Evolutionary conservation across 2,888 invertebrate species (phyloP), one percentile per base, ranked within the genome.

Genomic region (Stratiomys singularior): DNA sequence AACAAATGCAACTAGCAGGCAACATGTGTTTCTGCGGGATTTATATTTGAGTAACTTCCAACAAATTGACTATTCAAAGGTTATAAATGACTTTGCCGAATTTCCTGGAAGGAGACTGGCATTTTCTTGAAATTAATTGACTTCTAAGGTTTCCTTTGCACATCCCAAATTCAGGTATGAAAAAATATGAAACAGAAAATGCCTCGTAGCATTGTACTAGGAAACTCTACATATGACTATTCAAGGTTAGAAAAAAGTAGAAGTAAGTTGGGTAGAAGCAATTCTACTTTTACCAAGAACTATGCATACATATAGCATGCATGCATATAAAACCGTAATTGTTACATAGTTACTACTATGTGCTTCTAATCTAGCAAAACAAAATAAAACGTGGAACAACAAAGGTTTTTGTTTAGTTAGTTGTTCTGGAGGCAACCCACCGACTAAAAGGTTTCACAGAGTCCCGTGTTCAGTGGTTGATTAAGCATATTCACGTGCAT

Each of bases 391-490:
- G 64, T 15, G 5, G 30, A 28, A 28, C 28, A 64, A 64, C 64
- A 64, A 64, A 28, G 64, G 64, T 21, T 60, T 21, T 60, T 21
- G 23, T 60, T 60, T 0, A 23, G 60, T 60, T 23, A 60, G 60
- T 1, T 60, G 60, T 25, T 60, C 18, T 21, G 7, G 23, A 60
- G 7, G 21, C 25, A 23, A 60, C 60, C 52, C 60, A 25, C 21
- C 21, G 23, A 25, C 25, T 60, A 25, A 64, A 30, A 30, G 30
- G 15, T 30, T 28, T 64, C 9, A 23, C 27, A 5, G n/a, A 74
- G 58, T 23, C 60, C 25, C 60, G 18, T 74, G 58, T 37, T 58
- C 58, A 21, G 74, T 60, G 58, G 74, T 58, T 74, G 74, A 74
- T 60, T 74, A 74, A 60, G 60, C 44, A 58, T 37, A 23, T 58